Evolutionary conservation across 1,140 invertebrate genomes (phyloP).

Genomic region (Macrotrachela quadricornifera): DNA sequence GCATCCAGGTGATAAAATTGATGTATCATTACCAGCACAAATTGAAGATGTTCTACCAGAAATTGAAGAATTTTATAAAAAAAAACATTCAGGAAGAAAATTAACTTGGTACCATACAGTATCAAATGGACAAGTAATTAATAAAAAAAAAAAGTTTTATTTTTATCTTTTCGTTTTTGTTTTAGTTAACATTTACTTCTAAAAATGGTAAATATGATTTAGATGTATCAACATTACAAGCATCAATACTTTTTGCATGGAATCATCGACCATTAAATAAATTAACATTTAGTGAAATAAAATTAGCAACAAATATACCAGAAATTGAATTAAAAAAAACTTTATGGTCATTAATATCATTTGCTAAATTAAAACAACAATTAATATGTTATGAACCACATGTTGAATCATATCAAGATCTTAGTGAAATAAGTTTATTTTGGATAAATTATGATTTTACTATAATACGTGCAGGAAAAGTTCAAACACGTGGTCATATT

Average conservation of each 20-base stretch:
- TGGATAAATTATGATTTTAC: slow-evolving; percentile 88
- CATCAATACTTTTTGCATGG: slow-evolving; percentile 97
- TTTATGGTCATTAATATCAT: slow-evolving; percentile 87
- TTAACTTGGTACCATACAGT: slow-evolving; percentile 99
- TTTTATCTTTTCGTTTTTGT: slow-evolving; percentile 7
- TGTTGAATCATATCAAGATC: slow-evolving; percentile 68
- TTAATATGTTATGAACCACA: slow-evolving; percentile 55
- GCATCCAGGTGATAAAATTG: slow-evolving; percentile 57
- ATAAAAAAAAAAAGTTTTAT: not conserved
- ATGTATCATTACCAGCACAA: slow-evolving; percentile 81
- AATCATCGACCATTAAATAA: slow-evolving; percentile 73
- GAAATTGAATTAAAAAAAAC: slow-evolving; percentile 81
- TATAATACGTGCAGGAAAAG: slow-evolving; percentile 49
- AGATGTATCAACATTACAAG: slow-evolving; percentile 97
- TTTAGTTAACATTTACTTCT: slow-evolving; percentile 74
- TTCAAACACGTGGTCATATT: slow-evolving; percentile 73
- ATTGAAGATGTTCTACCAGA: slow-evolving; percentile 95
- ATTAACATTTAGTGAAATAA: slow-evolving; percentile 79
- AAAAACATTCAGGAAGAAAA: slow-evolving; percentile 85
- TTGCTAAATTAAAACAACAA: slow-evolving; percentile 82
- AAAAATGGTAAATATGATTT: slow-evolving; percentile 80
- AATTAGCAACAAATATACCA: slow-evolving; percentile 81
- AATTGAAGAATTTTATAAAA: slow-evolving; percentile 47
- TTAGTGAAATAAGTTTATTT: slow-evolving; percentile 70
- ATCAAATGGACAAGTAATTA: slow-evolving; percentile 54